Base-by-base conservation (phyloP, 2,888 invertebrate genomes). In the Tineola bisselliella region DNA sequence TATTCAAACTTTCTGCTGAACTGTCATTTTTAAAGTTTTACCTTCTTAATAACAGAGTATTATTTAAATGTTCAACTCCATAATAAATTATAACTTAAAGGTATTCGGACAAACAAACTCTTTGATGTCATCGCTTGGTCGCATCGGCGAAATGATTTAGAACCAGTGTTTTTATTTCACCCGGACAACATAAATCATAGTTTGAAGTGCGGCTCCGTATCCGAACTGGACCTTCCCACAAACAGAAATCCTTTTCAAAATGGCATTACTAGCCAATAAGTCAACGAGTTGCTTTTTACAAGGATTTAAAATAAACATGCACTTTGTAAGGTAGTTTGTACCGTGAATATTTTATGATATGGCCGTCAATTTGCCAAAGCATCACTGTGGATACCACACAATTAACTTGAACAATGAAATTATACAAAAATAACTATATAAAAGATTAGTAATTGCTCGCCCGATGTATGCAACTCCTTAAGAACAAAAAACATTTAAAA, bases 101-200 rank as follows among this genome's bases (percentile, higher is more conserved):
- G 25, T 25, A 25, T 25, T 25, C 19, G 19, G 17, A 25, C 54
- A 18, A 18, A 54, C 54, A 54, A 10, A 13, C 19, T 6, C 54
- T 54, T 54, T 54, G 54, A 54, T 54, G 54, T 54, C 54, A 54
- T 54, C 54, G 54, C 54, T 25, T 17, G 48, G 48, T 48, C 48
- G 25, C 54, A 54, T 54, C 54, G 54, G 18, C 10, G 15, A 48
- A 17, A 54, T 54, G 54, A 54, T 54, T 54, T 54, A 54, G 54
- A 25, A 54, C 54, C 54, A 12, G 5, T 54, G 54, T 54, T 54
- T 54, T 54, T 54, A 54, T 54, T 54, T 54, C 54, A 48, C 54
- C 54, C 54, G 54, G 54, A 54, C 54, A 54, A 25, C 54, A 54
- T 54, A 54, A 54, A 54, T 54, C 54, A 54, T 54, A 25, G 54